Base-by-base conservation (phyloP, 64 coral and sea anemone genomes). In the Stylophora pistillata region DNA sequence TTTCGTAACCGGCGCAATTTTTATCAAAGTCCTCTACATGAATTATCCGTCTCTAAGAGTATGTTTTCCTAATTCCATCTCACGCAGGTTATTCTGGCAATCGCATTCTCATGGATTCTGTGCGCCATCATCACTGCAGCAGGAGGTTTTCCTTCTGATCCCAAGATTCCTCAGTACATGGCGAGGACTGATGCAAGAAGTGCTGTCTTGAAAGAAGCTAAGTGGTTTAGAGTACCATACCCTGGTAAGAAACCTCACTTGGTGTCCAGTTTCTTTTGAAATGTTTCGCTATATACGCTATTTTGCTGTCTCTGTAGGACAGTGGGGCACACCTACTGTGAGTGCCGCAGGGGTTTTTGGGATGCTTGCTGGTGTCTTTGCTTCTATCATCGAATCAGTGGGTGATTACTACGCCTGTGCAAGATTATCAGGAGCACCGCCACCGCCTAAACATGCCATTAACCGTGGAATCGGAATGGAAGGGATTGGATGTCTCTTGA, bases 291-390 rank as follows among this genome's bases (percentile, higher is more conserved):
- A 13, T 60, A 9, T 61, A 10, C 4, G 29, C 5, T 85, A 0
- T 85, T 1, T 17, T 63, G n/a, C 13, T 53, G 17, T 11, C 29
- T 58, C 30, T 60, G 13, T 13, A 92, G 90, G 90, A 56, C 90
- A 92, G 58, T 92, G 90, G 90, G 90, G 90, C 2, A 78, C 73
- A 28, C 90, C 90, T 10, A 92, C 90, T 55, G 90, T 92, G 9
- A 92, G 90, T 78, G 25, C 85, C 30, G 90, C 90, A 27, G 90
- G 90, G n/a, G 82, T 92, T 14, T 92, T 92, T 78, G 90, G 90
- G 41, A 92, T 92, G 90, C 74, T 92, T 47, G 90, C 90, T 6
- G 90, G 90, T 0, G 82, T 92, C 18, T 70, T 92, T 58, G 82
- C 90, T 13, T 86, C 90, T 26, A 92, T 92, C 21, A 78, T 92